A percentile compares a stretch with the other conserved stretches of the same genome.
Evolutionary conservation across 2,888 invertebrate genomes (phyloP).

Genomic region (Gasteruption jaculator): DNA sequence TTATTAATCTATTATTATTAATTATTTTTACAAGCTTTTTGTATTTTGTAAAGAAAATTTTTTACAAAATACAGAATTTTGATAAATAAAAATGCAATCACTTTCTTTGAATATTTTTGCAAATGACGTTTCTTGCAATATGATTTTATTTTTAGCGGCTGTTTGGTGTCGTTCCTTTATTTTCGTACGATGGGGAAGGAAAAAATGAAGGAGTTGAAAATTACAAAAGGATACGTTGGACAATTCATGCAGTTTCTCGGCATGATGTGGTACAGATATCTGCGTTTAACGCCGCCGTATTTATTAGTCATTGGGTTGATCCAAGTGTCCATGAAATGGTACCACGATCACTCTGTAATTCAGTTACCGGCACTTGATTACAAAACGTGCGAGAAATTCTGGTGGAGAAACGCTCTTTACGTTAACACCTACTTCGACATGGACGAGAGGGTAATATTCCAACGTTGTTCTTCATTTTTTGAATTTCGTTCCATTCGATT

Average conservation of each 20-base stretch:
- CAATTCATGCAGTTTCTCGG: slow-evolving; percentile 55
- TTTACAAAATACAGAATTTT: background rate
- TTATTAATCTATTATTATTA: too few relatives aligned
- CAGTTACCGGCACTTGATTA: slow-evolving; percentile 69
- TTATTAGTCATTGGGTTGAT: slow-evolving; percentile 73
- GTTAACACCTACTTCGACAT: slow-evolving; percentile 77
- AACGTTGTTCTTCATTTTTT: slow-evolving; percentile 1
- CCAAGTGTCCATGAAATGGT: slow-evolving; percentile 68
- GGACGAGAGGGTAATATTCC: slow-evolving; percentile 56
- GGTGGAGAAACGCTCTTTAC: slow-evolving; percentile 83
- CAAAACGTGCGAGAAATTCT: slow-evolving; percentile 69
- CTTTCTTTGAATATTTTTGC: too few relatives aligned
- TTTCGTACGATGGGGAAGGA: slow-evolving; percentile 62
- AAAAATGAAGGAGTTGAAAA: slow-evolving; percentile 46
- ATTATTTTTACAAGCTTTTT: background rate
- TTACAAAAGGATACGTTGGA: slow-evolving; percentile 47
- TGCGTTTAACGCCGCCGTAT: slow-evolving; percentile 76
- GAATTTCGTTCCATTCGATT: slow-evolving; percentile 4
- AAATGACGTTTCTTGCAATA: too few relatives aligned
- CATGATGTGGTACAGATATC: slow-evolving; percentile 48
- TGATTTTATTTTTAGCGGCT: slow-evolving; percentile 56
- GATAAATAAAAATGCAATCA: background rate
- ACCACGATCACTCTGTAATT: slow-evolving; percentile 69
- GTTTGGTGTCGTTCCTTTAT: slow-evolving; percentile 70
- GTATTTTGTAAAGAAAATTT: background rate